Conservation (phyloP, 2,797 vertebrate species). For the Gymnocypris eckloni region DNA sequence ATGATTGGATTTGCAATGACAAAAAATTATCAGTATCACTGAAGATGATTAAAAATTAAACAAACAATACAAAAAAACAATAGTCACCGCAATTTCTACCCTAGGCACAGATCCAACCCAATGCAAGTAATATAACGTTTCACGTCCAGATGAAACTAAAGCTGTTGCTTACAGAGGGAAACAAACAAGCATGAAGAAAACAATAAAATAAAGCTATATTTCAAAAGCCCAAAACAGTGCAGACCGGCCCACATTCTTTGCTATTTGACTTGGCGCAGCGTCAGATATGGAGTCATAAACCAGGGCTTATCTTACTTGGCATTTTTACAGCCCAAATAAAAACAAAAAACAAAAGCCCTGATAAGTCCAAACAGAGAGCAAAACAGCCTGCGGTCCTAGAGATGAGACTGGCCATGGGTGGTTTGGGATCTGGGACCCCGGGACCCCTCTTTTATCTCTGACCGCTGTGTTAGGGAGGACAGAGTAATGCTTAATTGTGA, state of each 20-base stretch:
- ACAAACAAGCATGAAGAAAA: conserved; percentile 28
- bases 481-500: conserved; percentile 37
- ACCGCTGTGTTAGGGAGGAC: conserved; percentile 12
- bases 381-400: conserved; percentile 1
- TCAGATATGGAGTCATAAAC: conserved; percentile 50
- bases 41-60: no score
- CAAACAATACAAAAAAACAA: not conserved
- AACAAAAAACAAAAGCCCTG: not conserved
- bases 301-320: conserved; percentile 56
- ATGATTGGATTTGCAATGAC: not conserved
- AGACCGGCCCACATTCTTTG: conserved; percentile 29
- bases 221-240: not conserved
- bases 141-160: conserved; percentile 25
- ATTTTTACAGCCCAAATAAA: conserved; percentile 59
- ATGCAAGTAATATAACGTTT: not conserved
- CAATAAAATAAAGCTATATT: conserved; percentile 19
- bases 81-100: not conserved
- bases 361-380: conserved; percentile 27
- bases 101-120: not conserved
- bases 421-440: not conserved
- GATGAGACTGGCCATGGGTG: conserved; percentile 22
- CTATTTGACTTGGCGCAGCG: conserved; percentile 61
- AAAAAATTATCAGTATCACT: not conserved
- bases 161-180: not conserved
- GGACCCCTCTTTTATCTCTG: conserved; percentile 27